Evolutionary conservation across 2,888 invertebrate species (phyloP), one percentile per base, ranked within the genome.

Genomic region (Halocaridina rubra): DNA sequence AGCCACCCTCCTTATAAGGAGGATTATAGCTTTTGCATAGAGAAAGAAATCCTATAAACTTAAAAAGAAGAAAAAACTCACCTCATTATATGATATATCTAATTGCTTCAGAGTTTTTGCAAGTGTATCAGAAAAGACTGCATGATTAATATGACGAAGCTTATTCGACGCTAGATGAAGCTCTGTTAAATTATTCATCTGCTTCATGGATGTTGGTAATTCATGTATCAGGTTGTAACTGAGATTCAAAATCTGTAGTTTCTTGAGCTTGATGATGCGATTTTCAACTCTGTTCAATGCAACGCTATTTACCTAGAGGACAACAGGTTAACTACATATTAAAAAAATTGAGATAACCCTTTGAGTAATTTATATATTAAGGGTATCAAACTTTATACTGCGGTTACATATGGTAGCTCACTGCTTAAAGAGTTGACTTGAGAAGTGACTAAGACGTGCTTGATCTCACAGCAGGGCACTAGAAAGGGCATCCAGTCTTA

Each of bases 161-260:
- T 33, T 29, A 61, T 86, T 86, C 27, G 27, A 22, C 16, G 80
- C n/a, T n/a, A 86, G 82, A 39, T 78, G 39, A 29, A 86, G 76
- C 22, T 82, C 79, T 0, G 82, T n/a, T 13, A 86, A 80, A 19
- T 30, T n/a, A 10, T 67, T n/a, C 86, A 81, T 86, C 24, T 32
- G 13, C 13, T 59, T 61, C 57, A 86, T 30, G 5, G 53, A 10
- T 16, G 5, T 3, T 16, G 86, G 86, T 8, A 86, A 27, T n/a
- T 57, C 59, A 1, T 32, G 27, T 5, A 86, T 78, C 27, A 59
- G 7, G 69, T 86, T 86, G 4, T 59, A 22, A 30, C 59, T 53
- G 39, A 86, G 33, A 59, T 86, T 32, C 4, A 86, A 75, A 24
- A 22, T 22, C 30, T 79, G 72, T 4, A 86, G 69, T 30, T 69